phyloP scores from a whole-genome alignment of 2,797 vertebrate species.

The Hypotaenidia philippensis region DNA sequence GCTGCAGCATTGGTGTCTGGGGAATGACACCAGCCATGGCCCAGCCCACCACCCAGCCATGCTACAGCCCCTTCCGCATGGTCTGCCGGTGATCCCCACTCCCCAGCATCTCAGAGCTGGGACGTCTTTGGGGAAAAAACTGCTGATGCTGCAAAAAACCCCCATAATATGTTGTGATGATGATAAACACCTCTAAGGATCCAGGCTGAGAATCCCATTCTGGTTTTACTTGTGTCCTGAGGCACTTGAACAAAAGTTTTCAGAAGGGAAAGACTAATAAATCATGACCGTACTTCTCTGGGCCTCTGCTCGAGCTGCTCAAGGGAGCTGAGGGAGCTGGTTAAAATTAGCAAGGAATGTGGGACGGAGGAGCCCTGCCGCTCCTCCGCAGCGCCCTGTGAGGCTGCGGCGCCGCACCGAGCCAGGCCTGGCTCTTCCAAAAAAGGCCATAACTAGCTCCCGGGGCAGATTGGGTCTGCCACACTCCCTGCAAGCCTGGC shows the following conservation, averaged over 20 bases:
- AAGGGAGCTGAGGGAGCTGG: constrained; percentile 46
- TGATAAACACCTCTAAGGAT: background rate
- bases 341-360: constrained; percentile 78
- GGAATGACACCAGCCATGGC: background rate
- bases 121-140: fast-evolving
- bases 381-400: background rate
- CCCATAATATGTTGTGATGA: fast-evolving
- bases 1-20: fast-evolving
- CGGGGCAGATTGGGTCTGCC: background rate
- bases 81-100: fast-evolving
- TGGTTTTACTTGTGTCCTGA: constrained; percentile 40
- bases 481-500: fast-evolving
- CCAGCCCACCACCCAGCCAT: fast-evolving
- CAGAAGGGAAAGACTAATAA: constrained; percentile 43
- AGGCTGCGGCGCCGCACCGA: background rate
- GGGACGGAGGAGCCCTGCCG: constrained; percentile 27
- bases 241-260: constrained; percentile 6
- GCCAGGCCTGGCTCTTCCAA: constrained; percentile 37
- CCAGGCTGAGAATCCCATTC: constrained; percentile 18
- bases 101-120: fast-evolving
- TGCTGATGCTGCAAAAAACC: background rate
- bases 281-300: background rate
- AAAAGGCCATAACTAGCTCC: constrained; percentile 9
- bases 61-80: background rate
- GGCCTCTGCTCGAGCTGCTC: background rate